Conservation (phyloP, 1,140 invertebrate species). For the Archegozetes longisetosus region DNA sequence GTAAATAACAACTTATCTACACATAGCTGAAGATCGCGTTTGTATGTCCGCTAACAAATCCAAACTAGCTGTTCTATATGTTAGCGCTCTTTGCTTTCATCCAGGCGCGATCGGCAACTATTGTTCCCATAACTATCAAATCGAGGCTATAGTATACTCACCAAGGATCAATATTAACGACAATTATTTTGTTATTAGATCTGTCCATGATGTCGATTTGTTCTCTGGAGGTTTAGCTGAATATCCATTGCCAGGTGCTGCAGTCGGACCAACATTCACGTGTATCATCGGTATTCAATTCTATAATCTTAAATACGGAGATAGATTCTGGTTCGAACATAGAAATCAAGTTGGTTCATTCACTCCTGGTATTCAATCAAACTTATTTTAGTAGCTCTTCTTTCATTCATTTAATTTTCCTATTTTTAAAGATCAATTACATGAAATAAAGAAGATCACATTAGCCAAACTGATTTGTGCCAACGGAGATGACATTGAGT, state of each 20-base stretch:
- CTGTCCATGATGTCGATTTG: slow-evolving; percentile 32
- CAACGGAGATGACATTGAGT: slow-evolving; percentile 30
- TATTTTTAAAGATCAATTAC: slow-evolving; percentile 25
- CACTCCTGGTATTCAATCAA: slow-evolving; percentile 23
- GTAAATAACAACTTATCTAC: neutral
- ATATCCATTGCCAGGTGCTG: slow-evolving; percentile 26
- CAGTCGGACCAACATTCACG: slow-evolving; percentile 27
- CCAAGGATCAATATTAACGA: too few relatives aligned
- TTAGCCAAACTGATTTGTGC: slow-evolving; percentile 30
- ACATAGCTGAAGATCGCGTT: neutral
- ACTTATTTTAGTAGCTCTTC: neutral
- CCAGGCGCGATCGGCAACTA: neutral
- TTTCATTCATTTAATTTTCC: neutral
- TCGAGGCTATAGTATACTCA: too few relatives aligned
- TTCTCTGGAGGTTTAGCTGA: slow-evolving; percentile 32
- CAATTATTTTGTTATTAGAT: slow-evolving; percentile 19
- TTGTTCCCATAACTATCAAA: too few relatives aligned
- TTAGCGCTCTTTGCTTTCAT: neutral
- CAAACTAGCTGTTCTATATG: neutral
- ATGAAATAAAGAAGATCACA: slow-evolving; percentile 29
- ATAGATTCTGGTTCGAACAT: slow-evolving; percentile 32
- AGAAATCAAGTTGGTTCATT: slow-evolving; percentile 36
- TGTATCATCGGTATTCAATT: slow-evolving; percentile 27
- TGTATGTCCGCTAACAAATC: neutral
- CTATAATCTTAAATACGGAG: slow-evolving; percentile 25